Conservation (phyloP, 1,140 invertebrate genomes). For the Penaeus japonicus region DNA sequence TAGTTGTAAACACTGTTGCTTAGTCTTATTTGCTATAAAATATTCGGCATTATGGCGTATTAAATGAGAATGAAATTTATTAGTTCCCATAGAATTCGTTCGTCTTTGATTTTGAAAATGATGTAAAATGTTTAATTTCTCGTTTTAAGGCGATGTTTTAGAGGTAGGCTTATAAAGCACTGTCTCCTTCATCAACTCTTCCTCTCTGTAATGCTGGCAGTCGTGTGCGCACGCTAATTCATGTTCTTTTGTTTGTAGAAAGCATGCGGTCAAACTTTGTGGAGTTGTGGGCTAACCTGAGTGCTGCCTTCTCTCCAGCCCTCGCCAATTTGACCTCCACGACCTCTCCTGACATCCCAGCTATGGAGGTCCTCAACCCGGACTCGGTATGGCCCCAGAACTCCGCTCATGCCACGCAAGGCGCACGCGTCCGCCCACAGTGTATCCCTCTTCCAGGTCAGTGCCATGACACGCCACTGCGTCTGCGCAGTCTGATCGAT, state of each 20-base stretch:
- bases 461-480: background rate
- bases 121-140: too few relatives aligned
- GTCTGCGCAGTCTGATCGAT: too few relatives aligned
- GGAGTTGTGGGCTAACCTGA: constrained; percentile 51
- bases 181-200: background rate
- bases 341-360: background rate
- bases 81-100: too few relatives aligned
- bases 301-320: constrained; percentile 39
- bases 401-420: background rate
- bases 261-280: constrained; percentile 40
- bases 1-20: too few relatives aligned
- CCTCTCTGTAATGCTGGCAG: background rate
- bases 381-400: background rate
- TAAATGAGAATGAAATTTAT: too few relatives aligned
- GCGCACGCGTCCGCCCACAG: constrained; percentile 3
- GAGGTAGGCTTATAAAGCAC: too few relatives aligned
- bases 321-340: constrained; percentile 11
- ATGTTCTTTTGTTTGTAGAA: constrained; percentile 33
- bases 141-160: too few relatives aligned
- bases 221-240: background rate
- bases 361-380: background rate
- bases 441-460: constrained; percentile 42
- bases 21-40: too few relatives aligned
- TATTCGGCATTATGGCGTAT: too few relatives aligned
- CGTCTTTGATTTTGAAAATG: too few relatives aligned